These are phyloP conservation scores for Tetramorium alpestre DNA, from an alignment of 1,140 invertebrate genomes.

Conservation along the genomic window DNA sequence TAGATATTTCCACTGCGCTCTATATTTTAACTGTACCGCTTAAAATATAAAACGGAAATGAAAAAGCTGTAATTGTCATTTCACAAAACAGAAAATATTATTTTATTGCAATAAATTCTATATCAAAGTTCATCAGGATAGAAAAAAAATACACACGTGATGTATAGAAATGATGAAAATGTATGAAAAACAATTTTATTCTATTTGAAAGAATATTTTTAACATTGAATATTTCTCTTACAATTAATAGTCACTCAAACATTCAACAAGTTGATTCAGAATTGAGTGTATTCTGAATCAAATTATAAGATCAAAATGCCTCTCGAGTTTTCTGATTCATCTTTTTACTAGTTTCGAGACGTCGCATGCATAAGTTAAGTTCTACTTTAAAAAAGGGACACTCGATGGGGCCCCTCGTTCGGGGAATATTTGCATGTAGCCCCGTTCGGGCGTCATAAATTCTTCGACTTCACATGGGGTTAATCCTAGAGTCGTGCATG, in stretches of 20 bases:
- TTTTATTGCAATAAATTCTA: background rate
- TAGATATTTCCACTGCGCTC: background rate
- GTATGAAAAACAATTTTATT: background rate
- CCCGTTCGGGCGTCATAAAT: constrained; percentile 46
- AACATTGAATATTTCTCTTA: background rate
- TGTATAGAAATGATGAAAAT: no score
- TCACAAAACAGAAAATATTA: background rate
- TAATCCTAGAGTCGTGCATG: constrained; percentile 63
- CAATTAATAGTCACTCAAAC: background rate
- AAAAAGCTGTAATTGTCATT: background rate
- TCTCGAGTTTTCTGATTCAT: background rate
- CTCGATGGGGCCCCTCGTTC: background rate
- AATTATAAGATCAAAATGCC: background rate
- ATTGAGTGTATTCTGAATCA: background rate
- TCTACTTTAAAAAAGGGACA: background rate
- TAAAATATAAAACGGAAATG: background rate
- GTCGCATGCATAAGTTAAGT: constrained; percentile 40
- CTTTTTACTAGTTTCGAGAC: constrained; percentile 33
- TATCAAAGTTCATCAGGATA: background rate
- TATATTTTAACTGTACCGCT: background rate
- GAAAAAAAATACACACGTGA: background rate
- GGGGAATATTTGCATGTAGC: constrained; percentile 51
- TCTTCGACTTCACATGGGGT: constrained; percentile 47
- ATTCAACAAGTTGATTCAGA: constrained; percentile 3
- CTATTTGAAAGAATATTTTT: background rate